phyloP scores from a whole-genome alignment of 64 coral and sea anemone genomes.

The Stylophora pistillata region DNA sequence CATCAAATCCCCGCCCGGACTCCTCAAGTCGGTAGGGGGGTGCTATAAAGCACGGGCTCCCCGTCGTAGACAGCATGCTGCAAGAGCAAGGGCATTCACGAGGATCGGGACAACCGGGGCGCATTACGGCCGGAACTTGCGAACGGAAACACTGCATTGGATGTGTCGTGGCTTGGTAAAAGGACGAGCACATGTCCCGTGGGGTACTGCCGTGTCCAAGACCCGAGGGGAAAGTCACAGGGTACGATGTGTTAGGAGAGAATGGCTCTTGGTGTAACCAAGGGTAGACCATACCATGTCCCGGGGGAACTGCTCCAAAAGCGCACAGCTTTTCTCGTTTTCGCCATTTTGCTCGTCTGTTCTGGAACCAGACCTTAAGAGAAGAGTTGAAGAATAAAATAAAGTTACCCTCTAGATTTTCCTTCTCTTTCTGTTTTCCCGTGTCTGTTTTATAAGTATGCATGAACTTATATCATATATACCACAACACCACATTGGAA shows the following conservation, averaged over 20 bases:
- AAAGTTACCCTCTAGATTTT: background rate
- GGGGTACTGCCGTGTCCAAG: background rate
- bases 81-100: conserved; percentile 29
- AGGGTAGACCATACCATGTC: conserved; percentile 73
- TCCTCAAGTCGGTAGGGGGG: conserved; percentile 58
- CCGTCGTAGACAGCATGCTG: conserved; percentile 28
- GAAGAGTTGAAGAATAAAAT: conserved; percentile 31
- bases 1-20: conserved; percentile 40
- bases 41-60: conserved; percentile 56
- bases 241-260: background rate
- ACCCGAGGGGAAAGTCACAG: conserved; percentile 32
- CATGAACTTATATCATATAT: background rate
- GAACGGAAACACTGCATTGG: conserved; percentile 5
- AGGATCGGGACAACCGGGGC: background rate
- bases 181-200: conserved; percentile 44
- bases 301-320: conserved; percentile 71
- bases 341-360: conserved; percentile 96
- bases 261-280: conserved; percentile 80
- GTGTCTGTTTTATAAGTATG: background rate
- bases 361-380: conserved; percentile 98
- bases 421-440: background rate
- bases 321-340: conserved; percentile 95
- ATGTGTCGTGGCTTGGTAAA: background rate
- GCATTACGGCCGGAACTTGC: background rate
- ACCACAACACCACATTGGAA: too few species aligned